Evolutionary conservation across 1,140 invertebrate genomes (phyloP), one percentile per base, ranked within the genome.

Genomic region (Drosophila asahinai): DNA sequence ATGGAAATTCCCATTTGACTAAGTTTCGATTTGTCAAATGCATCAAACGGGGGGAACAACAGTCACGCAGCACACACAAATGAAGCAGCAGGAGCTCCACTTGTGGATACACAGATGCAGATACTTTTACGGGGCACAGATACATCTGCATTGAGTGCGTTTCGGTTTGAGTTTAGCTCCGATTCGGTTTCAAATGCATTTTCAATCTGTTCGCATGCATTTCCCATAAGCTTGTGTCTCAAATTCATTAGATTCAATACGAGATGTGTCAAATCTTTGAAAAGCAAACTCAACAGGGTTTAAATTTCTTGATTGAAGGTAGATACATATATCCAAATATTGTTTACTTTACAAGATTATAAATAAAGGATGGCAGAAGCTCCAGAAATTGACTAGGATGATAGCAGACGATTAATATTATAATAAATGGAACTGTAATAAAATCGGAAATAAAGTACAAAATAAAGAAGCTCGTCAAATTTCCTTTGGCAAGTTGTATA

Each of bases 1-100:
- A 77, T 77, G 74, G 55, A 81, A 81, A 81, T 81, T 83, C 75
- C 63, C 49, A 81, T 77, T 68, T 81, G 38, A 72, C 66, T 64
- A 72, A 71, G 59, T 61, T 77, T 59, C 52, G 63, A 54, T 79
- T 73, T 71, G 81, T 93, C 62, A 73, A 81, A 66, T 73, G 66
- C 74, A 77, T 63, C 71, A 81, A 81, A 66, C 36, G 22, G 14
- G 40, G 19, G 36, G 40, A 60, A 61, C 33, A 43, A 25, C 57
- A 62, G 47, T 52, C 71, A 60, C 59, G 60, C 52, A 76, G 40
- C 38, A 54, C 33, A 43, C 54, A 62, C 63, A 58, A 72, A 72
- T 77, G 62, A 76, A 61, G 47, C 61, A 65, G 72, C 48, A 59
- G n/a, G 43, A 43, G 14, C n/a, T 75, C 40, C 33, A 54, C 40